These are phyloP conservation scores for Clusia tigrina DNA, from an alignment of 2,888 invertebrate genomes.

Conservation along the genomic window DNA sequence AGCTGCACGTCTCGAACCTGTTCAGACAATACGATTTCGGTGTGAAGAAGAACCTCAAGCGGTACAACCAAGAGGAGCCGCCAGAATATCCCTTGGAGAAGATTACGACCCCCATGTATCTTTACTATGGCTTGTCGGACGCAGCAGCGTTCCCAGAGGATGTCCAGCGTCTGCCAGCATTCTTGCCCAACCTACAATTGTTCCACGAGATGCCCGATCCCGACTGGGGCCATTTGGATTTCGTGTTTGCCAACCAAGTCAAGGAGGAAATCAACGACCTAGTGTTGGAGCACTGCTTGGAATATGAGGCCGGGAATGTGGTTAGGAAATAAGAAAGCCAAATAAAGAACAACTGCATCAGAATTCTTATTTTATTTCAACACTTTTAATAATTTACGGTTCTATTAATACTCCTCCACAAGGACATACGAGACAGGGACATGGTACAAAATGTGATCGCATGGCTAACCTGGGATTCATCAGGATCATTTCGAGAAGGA, in stretches of 20 bases:
- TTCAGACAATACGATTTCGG: constrained; percentile 53
- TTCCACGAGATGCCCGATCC: constrained; percentile 45
- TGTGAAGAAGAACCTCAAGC: constrained; percentile 38
- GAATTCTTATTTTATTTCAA: too few relatives aligned
- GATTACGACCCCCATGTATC: constrained; percentile 44
- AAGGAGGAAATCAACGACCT: constrained; percentile 48
- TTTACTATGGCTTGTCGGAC: constrained; percentile 49
- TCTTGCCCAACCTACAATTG: constrained; percentile 41
- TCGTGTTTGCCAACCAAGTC: constrained; percentile 50
- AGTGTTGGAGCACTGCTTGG: constrained; percentile 40
- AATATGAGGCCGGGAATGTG: constrained; percentile 40
- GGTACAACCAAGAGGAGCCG: constrained; percentile 42
- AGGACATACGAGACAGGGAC: too few relatives aligned
- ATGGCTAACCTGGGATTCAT: too few relatives aligned
- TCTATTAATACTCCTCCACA: too few relatives aligned
- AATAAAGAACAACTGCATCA: too few relatives aligned
- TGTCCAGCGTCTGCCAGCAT: constrained; percentile 38
- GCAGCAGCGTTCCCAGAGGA: constrained; percentile 46
- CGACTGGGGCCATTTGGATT: constrained; percentile 57
- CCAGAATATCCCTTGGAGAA: constrained; percentile 47
- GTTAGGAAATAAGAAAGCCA: too few relatives aligned
- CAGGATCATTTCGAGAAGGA: too few relatives aligned
- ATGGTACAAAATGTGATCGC: too few relatives aligned
- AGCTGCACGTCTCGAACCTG: constrained; percentile 43
- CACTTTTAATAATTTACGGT: too few relatives aligned